Base-by-base conservation (phyloP, 2,888 invertebrate genomes). In the Rhopalosiphum nymphaeae region DNA sequence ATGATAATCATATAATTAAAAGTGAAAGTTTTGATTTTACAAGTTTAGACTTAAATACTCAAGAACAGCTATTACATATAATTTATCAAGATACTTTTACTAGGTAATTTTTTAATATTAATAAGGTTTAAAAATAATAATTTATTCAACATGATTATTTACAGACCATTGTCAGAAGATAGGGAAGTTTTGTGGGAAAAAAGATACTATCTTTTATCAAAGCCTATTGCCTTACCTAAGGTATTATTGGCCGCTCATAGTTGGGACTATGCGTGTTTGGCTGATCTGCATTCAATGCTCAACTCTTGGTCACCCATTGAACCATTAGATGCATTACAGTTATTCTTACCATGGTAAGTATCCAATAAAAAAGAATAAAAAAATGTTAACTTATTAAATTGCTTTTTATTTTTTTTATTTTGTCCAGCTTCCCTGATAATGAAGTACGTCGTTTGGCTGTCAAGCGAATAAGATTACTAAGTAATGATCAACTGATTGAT, bases 111-210 rank as follows among this genome's bases (percentile, higher is more conserved):
- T 36, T 90, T 91, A 21, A 78, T 1, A 36, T 36, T 56, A 56
- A 56, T 89, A 94, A 29, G 25, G 25, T 10, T 78, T 25, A 93
- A 91, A 85, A 57, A 67, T 86, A 86, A 56, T 67, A 29, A 86
- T 89, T 67, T 86, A 57, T 93, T 25, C 9, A 53, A 21, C 21
- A 36, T 57, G 29, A 88, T 88, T 89, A 46, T 57, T 0, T 36
- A 29, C 95, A 97, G 97, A 95, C 97, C 97, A 95, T 97, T 97
- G 1, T 96, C 97, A 0, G 97, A 97, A 95, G 97, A 97, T 95
- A 96, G 98, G 95, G 98, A 97, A 96, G 97, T 98, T 91, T 96
- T 99, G 95, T 99, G 99, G 99, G 98, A 98, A 95, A 99, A 99
- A 95, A 97, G 99, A 3, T 98, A 98, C 96, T 99, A 99, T 96